Evolutionary conservation across 2,797 vertebrate genomes (phyloP).

Genomic region (Pseudocheirus occidentalis): DNA sequence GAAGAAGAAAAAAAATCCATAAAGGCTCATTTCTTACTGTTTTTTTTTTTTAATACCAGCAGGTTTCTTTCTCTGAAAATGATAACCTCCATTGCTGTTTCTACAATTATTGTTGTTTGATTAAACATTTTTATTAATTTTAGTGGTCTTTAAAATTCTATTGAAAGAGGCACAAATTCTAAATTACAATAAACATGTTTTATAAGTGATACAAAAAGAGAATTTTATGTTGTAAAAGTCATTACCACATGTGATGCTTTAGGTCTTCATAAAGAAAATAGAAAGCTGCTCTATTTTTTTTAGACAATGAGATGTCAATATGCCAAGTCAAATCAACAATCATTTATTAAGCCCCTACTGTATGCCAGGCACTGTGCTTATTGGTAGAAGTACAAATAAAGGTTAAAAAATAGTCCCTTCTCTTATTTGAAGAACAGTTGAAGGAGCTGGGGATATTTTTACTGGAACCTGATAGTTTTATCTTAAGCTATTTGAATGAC

Average conservation of each 20-base stretch:
- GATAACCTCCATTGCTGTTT: neutral
- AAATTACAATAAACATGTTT: neutral
- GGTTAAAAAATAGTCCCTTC: neutral
- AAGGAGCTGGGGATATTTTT: neutral
- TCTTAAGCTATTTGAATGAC: neutral
- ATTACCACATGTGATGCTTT: neutral
- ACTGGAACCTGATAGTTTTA: neutral
- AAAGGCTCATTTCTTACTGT: constrained; percentile 65
- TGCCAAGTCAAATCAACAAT: neutral
- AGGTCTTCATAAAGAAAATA: neutral
- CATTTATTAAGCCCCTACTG: neutral
- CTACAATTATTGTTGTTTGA: neutral
- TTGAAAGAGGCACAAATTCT: neutral
- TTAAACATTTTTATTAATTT: constrained; percentile 60
- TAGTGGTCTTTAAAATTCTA: neutral
- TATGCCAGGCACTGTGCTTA: neutral
- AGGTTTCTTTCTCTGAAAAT: neutral
- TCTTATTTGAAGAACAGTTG: neutral
- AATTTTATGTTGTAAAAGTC: neutral
- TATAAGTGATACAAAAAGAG: neutral
- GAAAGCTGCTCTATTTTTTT: neutral
- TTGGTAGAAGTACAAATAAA: neutral
- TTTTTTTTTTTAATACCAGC: neutral
- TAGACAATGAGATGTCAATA: neutral
- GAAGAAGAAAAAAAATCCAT: constrained; percentile 85